Conservation (phyloP, 2,113 vertebrate genomes). For the Coreoperca whiteheadi region DNA sequence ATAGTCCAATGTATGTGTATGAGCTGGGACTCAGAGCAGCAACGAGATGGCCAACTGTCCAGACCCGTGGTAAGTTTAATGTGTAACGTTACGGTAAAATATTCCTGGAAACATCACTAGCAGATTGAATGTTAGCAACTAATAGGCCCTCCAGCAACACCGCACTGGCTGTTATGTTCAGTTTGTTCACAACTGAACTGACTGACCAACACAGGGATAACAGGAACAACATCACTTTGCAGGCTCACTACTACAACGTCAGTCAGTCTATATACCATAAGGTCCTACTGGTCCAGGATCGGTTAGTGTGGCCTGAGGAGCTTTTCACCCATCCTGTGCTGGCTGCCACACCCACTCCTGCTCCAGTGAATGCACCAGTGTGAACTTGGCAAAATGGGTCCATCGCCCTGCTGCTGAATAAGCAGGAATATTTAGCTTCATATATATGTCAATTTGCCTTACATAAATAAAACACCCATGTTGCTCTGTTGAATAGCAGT, state of each 20-base stretch:
- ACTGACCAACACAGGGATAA: too few species aligned
- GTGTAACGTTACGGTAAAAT: background rate
- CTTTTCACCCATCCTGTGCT: constrained; percentile 26
- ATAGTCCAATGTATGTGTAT: constrained; percentile 78
- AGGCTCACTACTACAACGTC: background rate
- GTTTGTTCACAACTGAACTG: background rate
- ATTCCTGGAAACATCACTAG: background rate
- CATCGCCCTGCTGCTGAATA: constrained; percentile 55
- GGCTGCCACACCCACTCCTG: constrained; percentile 65
- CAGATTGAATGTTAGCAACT: background rate
- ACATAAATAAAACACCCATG: constrained; percentile 20
- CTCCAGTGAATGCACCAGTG: constrained; percentile 46
- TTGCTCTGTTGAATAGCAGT: constrained; percentile 6
- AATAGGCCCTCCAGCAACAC: background rate
- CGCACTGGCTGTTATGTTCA: background rate
- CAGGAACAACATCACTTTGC: background rate
- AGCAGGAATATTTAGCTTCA: constrained; percentile 40
- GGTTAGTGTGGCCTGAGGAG: constrained; percentile 8
- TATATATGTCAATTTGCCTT: too few species aligned
- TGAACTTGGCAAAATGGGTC: constrained; percentile 16
- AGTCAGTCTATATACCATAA: background rate
- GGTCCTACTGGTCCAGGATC: background rate
- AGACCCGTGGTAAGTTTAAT: constrained; percentile 76
- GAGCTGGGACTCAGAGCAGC: constrained; percentile 56
- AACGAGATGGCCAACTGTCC: constrained; percentile 78